Percentiles rank a stretch among this genome's conserved stretches.
These are phyloP conservation scores for Leptinotarsa texana DNA, from an alignment of 1,140 invertebrate species.

Conservation along the genomic window DNA sequence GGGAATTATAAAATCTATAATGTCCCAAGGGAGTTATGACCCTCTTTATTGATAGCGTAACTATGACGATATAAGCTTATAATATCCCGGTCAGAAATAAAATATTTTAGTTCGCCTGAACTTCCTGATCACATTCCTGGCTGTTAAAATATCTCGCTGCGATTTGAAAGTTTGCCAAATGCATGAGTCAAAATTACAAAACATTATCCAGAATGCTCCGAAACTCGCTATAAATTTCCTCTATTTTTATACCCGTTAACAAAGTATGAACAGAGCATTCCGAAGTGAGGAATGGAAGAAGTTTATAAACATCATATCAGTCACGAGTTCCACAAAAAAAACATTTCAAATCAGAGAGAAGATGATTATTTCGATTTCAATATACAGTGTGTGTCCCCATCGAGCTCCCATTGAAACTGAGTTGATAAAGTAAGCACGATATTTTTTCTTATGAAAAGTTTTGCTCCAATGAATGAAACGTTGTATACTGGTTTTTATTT, in stretches of 20 bases:
- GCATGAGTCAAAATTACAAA: constrained; percentile 1
- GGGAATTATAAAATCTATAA: too few relatives aligned
- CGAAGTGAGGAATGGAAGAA: background rate
- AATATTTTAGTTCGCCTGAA: background rate
- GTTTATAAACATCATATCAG: background rate
- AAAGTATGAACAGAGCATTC: background rate
- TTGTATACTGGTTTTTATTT: too few relatives aligned
- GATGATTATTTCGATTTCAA: too few relatives aligned
- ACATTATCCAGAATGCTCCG: background rate
- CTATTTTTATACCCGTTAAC: background rate
- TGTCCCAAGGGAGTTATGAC: too few relatives aligned
- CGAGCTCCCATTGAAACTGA: too few relatives aligned
- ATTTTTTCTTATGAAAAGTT: background rate
- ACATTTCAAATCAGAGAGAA: too few relatives aligned
- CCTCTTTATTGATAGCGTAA: too few relatives aligned
- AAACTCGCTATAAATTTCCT: background rate
- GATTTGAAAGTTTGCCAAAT: constrained; percentile 1
- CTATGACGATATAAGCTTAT: too few relatives aligned
- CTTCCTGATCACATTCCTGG: background rate
- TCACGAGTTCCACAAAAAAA: background rate
- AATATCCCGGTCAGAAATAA: too few relatives aligned
- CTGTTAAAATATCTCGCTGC: background rate
- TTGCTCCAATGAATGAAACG: too few relatives aligned
- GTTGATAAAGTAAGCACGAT: background rate
- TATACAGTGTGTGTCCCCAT: too few relatives aligned